Evolutionary conservation across 2,797 vertebrate genomes (phyloP).

Genomic region (Xiphorhynchus erythropygius): DNA sequence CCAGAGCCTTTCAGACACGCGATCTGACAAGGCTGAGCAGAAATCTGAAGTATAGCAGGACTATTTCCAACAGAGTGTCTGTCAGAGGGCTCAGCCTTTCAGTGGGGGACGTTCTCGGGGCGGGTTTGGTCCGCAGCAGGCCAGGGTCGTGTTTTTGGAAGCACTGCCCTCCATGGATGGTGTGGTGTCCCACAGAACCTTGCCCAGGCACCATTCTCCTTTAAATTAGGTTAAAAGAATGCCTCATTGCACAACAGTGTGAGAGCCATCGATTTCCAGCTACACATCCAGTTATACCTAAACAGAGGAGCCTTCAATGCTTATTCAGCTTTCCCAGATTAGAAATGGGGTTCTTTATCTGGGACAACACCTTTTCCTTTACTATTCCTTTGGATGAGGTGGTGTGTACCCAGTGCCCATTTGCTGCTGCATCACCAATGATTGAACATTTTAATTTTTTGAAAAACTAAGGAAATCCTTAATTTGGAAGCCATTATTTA

Average conservation of each 20-base stretch:
- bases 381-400: not conserved
- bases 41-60: conserved; percentile 27
- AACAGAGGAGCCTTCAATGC: not conserved
- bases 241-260: not conserved
- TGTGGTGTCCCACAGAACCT: not conserved
- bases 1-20: not conserved
- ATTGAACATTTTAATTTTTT: not conserved
- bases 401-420: not conserved
- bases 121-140: accelerated
- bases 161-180: accelerated
- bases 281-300: not conserved
- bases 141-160: not conserved
- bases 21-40: not conserved
- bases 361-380: not conserved
- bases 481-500: not conserved
- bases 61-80: not conserved
- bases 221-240: not conserved
- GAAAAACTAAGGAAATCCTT: not conserved
- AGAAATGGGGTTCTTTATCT: not conserved
- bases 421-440: not conserved
- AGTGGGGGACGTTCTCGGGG: accelerated
- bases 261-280: not conserved
- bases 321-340: not conserved
- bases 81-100: not conserved
- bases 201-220: not conserved